phyloP scores from a whole-genome alignment of 2,888 invertebrate species.

The Dione juno region DNA sequence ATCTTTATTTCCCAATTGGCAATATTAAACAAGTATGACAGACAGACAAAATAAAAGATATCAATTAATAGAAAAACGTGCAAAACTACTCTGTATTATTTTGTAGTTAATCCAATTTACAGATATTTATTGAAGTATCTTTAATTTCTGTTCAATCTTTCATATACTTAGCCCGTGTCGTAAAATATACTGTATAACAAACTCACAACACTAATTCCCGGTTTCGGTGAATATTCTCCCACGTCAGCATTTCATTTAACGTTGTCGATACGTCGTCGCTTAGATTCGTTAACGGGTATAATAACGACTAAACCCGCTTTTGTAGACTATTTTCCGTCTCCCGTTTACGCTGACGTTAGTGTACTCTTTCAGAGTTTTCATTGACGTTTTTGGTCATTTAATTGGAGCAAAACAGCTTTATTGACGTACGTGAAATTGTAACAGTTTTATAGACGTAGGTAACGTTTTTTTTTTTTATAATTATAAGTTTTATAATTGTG shows the following conservation, averaged over 20 bases:
- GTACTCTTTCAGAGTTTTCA: conserved; percentile 25
- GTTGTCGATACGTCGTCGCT: conserved; percentile 27
- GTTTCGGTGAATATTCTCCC: conserved; percentile 27
- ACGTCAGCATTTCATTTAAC: conserved; percentile 35
- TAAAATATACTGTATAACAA: too few species aligned
- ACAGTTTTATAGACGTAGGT: not conserved
- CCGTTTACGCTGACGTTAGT: conserved; percentile 35
- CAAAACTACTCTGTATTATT: not conserved
- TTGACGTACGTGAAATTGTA: conserved; percentile 4
- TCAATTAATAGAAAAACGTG: not conserved
- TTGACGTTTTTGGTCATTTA: conserved; percentile 23
- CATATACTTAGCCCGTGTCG: too few species aligned
- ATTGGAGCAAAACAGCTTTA: conserved; percentile 18
- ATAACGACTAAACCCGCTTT: conserved; percentile 34
- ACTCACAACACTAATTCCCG: conserved; percentile 14
- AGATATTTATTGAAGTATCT: not conserved
- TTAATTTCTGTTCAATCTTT: not conserved
- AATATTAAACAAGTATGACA: not conserved
- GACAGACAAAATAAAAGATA: not conserved
- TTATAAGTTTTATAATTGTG: too few species aligned
- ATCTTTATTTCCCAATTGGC: not conserved
- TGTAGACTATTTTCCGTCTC: conserved; percentile 33
- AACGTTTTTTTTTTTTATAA: too few species aligned
- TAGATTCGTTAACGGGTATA: conserved; percentile 36
- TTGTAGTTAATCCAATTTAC: not conserved